These are phyloP conservation scores for Drosophila pseudotakahashii DNA, from an alignment of 2,888 invertebrate species.

Conservation along the genomic window DNA sequence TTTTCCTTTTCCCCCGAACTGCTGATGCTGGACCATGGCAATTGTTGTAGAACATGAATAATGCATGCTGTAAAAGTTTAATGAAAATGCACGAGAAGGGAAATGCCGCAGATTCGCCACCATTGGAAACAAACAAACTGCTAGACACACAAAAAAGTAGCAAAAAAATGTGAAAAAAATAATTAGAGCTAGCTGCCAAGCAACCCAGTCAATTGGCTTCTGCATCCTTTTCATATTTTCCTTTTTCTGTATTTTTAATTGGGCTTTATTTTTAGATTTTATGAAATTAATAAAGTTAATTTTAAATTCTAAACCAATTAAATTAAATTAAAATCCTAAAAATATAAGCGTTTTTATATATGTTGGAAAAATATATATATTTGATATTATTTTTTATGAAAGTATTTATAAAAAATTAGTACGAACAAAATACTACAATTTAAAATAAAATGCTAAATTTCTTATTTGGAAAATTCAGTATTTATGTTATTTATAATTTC, in stretches of 20 bases:
- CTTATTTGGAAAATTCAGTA: too few species aligned
- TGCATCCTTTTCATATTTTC: not conserved
- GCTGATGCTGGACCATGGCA: constrained; percentile 50
- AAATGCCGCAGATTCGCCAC: constrained; percentile 37
- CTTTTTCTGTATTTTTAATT: not conserved
- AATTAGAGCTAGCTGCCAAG: constrained; percentile 29
- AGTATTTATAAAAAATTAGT: too few species aligned
- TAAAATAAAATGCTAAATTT: too few species aligned
- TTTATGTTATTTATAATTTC: too few species aligned
- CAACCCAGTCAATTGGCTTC: constrained; percentile 43
- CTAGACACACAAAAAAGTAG: not conserved
- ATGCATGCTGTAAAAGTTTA: constrained; percentile 72
- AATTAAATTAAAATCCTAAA: too few species aligned
- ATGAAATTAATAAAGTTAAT: not conserved
- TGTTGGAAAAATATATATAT: too few species aligned
- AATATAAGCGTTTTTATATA: too few species aligned
- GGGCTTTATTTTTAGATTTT: too few species aligned
- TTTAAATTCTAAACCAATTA: too few species aligned
- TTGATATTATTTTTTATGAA: too few species aligned
- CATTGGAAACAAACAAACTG: constrained; percentile 20
- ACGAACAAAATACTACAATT: too few species aligned
- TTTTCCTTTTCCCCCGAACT: constrained; percentile 1
- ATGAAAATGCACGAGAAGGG: constrained; percentile 63
- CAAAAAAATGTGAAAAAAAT: constrained; percentile 6
- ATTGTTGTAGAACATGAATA: constrained; percentile 76